Base-by-base conservation (phyloP, 2,113 vertebrate genomes). In the Thamnophis sirtalis region DNA sequence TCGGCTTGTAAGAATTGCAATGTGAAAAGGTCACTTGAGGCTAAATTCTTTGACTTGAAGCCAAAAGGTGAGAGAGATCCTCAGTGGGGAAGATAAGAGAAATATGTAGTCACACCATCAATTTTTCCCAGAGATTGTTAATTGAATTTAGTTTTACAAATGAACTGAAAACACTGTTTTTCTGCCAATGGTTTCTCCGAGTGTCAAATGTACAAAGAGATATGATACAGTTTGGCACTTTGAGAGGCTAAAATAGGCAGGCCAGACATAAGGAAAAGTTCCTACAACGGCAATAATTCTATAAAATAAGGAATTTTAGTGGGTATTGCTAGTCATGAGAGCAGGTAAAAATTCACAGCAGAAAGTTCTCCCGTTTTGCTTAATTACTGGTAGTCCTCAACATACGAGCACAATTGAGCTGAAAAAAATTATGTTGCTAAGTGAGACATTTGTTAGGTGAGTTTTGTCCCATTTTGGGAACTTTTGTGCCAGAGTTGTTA, bases 1-100 rank as follows among this genome's bases (percentile, higher is more conserved):
- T 94, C 91, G 63, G 68, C 91, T 96, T 96, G 95, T 96, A 96
- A 93, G 90, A 95, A 92, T 94, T 90, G 86, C 93, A 91, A 68
- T 93, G 90, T 93, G 94, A 92, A 90, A 91, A 94, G 91, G 94
- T 95, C 93, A 91, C 88, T 86, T 93, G 94, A 95, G 95, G 95
- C 95, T 96, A 94, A 94, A 94, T 91, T 22, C 89, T 87, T 90
- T 96, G 96, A 93, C 87, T 0, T 0, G 8, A 0, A 0, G 93
- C 95, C 95, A 91, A n/a, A 28, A 88, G 73, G 90, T 90, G 93
- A 95, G 93, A 85, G n/a, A 85, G n/a, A 50, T 96, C 89, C 90
- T 50, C 0, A 0, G 7, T 8, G 90, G 90, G 94, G 87, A 93
- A 90, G 10, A 17, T 88, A 86, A 86, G 28, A 93, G 93, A 92